Evolutionary conservation across 2,888 invertebrate species (phyloP), one percentile per base, ranked within the genome.

Genomic region (Athripsodes cinereus): DNA sequence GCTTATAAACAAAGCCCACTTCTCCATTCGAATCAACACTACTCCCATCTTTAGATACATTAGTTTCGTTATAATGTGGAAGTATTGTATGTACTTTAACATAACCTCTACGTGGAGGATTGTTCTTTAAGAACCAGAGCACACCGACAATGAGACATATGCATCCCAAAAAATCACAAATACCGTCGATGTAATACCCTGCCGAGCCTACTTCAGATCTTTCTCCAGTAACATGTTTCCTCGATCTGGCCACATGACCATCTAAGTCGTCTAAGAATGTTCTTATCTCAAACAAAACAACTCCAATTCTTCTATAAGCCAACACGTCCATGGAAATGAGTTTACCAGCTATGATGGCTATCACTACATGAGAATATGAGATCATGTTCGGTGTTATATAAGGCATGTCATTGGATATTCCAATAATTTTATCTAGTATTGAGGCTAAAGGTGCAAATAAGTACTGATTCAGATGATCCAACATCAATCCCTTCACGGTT

Each of bases 231-330:
- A 90, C 83, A 68, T 90, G 82, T 67, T 85, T 86, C 56, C 88
- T 81, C 22, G 83, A 84, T 60, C 93, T 82, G 1, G 92, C 92
- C 2, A 94, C 88, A 67, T 90, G 88, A 0, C 94, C 94, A 67
- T 94, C 94, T 61, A 94, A 72, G 67, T 91, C 90, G 67, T 94
- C 94, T 53, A 93, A 71, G 74, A 90, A 91, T 64, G 90, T 89
- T 64, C 93, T 79, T 40, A 92, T 71, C 73, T 91, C 87, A 69
- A 91, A 93, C 19, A 93, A 69, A 1, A 90, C 71, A 0, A 92
- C 86, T 0, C 87, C 92, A 0, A 90, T 64, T 20, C 92, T 80
- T 22, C 93, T 78, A 21, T 84, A 82, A 2, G 84, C 79, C 16
- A 93, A 71, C 65, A 81, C 86, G 67, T 88, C 87, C 53, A 85